A percentile compares a stretch with the other conserved stretches of the same genome.
phyloP scores from a whole-genome alignment of 1,140 invertebrate species.

The Lasioglossum baleicum region DNA sequence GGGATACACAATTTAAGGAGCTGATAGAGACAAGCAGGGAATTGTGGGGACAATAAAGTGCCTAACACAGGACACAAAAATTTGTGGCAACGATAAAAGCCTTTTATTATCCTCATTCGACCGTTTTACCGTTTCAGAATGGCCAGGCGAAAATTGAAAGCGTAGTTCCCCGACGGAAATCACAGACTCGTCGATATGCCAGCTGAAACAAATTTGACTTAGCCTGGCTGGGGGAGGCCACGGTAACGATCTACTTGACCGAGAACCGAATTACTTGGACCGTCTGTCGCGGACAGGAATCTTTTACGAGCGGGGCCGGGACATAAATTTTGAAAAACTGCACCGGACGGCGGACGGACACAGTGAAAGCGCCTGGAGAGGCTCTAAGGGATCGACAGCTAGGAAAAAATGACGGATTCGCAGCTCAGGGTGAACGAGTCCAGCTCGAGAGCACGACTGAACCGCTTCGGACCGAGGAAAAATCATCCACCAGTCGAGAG shows the following conservation, averaged over 20 bases:
- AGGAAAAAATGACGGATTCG: background rate
- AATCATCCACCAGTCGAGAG: too few relatives aligned
- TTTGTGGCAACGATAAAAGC: too few relatives aligned
- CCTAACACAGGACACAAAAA: too few relatives aligned
- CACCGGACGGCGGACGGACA: background rate
- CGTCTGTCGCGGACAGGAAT: conserved; percentile 7
- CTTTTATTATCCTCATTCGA: too few relatives aligned
- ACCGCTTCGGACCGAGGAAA: too few relatives aligned
- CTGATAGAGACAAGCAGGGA: too few relatives aligned
- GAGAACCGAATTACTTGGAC: conserved; percentile 3
- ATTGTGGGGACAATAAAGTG: too few relatives aligned
- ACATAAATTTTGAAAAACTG: background rate
- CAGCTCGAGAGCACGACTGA: too few relatives aligned
- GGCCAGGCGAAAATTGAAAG: background rate
- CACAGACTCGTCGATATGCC: background rate
- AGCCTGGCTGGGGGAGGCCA: background rate
- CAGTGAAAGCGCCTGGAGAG: background rate
- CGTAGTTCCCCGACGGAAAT: background rate
- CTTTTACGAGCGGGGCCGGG: conserved; percentile 5
- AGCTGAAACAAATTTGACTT: background rate
- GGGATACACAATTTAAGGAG: too few relatives aligned
- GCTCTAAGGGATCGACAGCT: background rate
- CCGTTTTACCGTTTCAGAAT: too few relatives aligned
- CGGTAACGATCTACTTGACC: conserved; percentile 2
- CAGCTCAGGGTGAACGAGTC: background rate